Evolutionary conservation across 2,113 vertebrate genomes (phyloP), one percentile per base, ranked within the genome.

Genomic region (Anoplopoma fimbria): DNA sequence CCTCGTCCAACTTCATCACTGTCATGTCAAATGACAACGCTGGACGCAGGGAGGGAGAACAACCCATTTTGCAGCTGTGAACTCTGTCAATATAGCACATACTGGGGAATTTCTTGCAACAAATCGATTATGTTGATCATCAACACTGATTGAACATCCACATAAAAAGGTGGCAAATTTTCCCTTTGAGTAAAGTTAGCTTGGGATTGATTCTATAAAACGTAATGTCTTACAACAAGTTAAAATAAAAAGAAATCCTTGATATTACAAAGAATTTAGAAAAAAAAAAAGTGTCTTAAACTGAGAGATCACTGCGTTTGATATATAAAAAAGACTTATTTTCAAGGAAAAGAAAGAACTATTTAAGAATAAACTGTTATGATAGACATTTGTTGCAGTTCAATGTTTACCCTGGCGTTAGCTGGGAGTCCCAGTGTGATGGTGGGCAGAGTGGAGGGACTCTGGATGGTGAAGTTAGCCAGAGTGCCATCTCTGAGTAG

Each of bases 361-460:
- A n/a, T 58, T 19, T n/a, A 4, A 57, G 21, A 65, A 27, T 10
- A 25, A 23, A 33, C 9, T 51, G 40, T 19, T 2, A 4, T 14
- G 1, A 58, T 5, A 29, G 14, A n/a, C 62, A 25, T 42, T 0
- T 47, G 40, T 21, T 57, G n/a, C 7, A 21, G 23, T 27, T 25
- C 3, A 15, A 60, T 34, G 42, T 73, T 84, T 95, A 98, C 97
- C 97, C 97, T 95, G 90, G 95, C 74, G 72, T 96, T 96, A 64
- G 97, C 97, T 0, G 97, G 97, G 65, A 97, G 94, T 31, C 97
- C 97, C 91, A 98, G 95, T 0, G 97, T 97, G 95, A 98, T 96
- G 90, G 97, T 96, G 19, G 97, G 97, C 87, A 97, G 96, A 61
- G 96, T 94, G 86, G 96, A 95, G 0, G 95, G 87, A 47, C 94